phyloP scores from a whole-genome alignment of 2,888 invertebrate genomes.

The Thumatha senex region DNA sequence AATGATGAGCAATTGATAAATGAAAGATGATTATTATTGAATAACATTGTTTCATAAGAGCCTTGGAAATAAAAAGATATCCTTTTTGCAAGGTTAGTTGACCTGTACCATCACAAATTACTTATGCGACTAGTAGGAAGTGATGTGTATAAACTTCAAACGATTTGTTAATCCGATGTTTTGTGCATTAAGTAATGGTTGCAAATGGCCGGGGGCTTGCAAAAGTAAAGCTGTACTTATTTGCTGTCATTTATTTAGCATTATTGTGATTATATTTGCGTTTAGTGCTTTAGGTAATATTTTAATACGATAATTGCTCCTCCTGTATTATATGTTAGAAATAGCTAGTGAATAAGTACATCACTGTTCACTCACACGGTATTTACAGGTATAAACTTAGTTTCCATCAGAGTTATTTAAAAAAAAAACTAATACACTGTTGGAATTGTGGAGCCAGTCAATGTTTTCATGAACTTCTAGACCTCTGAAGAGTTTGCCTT shows the following conservation, averaged over 20 bases:
- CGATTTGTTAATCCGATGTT: slow-evolving; percentile 35
- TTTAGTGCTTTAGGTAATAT: neutral
- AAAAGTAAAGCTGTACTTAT: slow-evolving; percentile 12
- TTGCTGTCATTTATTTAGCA: slow-evolving; percentile 27
- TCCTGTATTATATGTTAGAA: no score
- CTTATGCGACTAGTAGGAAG: slow-evolving; percentile 39
- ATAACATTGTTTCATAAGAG: neutral
- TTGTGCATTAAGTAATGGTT: slow-evolving; percentile 7
- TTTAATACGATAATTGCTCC: no score
- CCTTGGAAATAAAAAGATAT: slow-evolving; percentile 4
- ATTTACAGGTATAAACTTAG: no score
- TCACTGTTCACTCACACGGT: no score
- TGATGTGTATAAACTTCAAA: slow-evolving; percentile 13
- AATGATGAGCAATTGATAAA: neutral
- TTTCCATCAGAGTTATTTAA: no score
- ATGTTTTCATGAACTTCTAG: no score
- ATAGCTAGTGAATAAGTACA: no score
- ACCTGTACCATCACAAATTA: slow-evolving; percentile 19
- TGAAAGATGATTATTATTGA: neutral
- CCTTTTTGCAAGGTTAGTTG: slow-evolving; percentile 8
- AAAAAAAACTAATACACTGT: no score
- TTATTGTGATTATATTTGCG: slow-evolving; percentile 16
- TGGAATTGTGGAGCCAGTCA: no score
- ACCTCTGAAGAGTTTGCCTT: no score
- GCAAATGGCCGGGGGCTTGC: slow-evolving; percentile 22